These are phyloP conservation scores for Tragelaphus strepsiceros DNA, from an alignment of 2,113 vertebrate species.

Conservation along the genomic window DNA sequence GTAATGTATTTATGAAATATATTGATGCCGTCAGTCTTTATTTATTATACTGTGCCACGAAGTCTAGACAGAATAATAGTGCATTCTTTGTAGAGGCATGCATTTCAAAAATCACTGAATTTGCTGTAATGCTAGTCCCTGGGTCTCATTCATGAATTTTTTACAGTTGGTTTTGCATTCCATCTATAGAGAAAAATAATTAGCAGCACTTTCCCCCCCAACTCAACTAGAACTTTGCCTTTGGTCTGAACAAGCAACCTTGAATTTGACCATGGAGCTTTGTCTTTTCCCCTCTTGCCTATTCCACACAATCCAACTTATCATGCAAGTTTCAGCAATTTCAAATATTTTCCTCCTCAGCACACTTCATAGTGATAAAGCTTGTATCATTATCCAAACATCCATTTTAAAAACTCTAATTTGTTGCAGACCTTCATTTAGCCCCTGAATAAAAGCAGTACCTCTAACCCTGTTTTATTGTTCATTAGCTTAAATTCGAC, in stretches of 20 bases:
- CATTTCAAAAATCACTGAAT: slow-evolving; percentile 53
- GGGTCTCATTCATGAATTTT: slow-evolving; percentile 59
- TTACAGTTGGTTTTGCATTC: slow-evolving; percentile 56
- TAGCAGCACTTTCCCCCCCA: not conserved
- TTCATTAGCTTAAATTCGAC: not conserved
- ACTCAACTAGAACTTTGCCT: not conserved
- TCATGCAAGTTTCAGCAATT: slow-evolving; percentile 8
- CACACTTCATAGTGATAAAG: not conserved
- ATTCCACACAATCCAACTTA: not conserved
- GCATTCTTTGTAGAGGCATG: slow-evolving; percentile 44
- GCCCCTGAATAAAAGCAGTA: not conserved
- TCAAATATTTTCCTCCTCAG: slow-evolving; percentile 22
- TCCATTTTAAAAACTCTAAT: slow-evolving; percentile 15
- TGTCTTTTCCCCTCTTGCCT: not conserved
- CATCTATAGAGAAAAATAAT: not conserved
- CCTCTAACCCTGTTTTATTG: slow-evolving; percentile 1
- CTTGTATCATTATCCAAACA: slow-evolving; percentile 3
- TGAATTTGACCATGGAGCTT: not conserved
- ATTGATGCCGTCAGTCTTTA: slow-evolving; percentile 60
- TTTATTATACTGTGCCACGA: slow-evolving; percentile 51
- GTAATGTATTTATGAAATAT: slow-evolving; percentile 57
- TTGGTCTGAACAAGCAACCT: not conserved
- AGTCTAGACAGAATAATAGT: slow-evolving; percentile 69
- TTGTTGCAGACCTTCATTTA: not conserved
- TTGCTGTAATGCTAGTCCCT: slow-evolving; percentile 21